Evolutionary conservation across 1,140 invertebrate species (phyloP).

Genomic region (Pissodes strobi): DNA sequence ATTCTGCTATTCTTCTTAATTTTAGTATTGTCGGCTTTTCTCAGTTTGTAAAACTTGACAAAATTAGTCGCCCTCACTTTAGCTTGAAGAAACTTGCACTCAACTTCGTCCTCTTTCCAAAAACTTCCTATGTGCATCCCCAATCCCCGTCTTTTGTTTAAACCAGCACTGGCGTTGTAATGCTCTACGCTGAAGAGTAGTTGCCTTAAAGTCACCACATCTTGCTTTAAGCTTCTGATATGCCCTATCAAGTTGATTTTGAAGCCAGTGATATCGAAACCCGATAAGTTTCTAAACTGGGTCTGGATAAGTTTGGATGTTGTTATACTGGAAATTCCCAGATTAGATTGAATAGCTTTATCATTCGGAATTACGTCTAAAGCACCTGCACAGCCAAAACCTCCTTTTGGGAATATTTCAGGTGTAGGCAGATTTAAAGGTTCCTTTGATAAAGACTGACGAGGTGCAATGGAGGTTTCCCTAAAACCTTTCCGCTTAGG

Average conservation of each 20-base stretch:
- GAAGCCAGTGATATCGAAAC: background rate
- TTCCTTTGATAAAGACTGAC: too few relatives aligned
- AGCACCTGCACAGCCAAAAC: background rate
- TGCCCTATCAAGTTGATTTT: background rate
- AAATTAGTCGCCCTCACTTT: constrained; percentile 6
- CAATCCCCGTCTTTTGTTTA: background rate
- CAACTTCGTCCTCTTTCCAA: constrained; percentile 7
- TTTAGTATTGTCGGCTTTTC: background rate
- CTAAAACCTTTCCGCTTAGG: too few relatives aligned
- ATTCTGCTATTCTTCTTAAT: background rate
- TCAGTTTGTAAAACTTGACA: constrained; percentile 5
- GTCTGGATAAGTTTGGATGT: background rate
- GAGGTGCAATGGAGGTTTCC: too few relatives aligned
- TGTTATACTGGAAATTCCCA: background rate
- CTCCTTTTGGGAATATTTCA: too few relatives aligned
- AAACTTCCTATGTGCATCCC: background rate
- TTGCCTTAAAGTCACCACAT: constrained; percentile 2
- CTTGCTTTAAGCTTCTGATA: background rate
- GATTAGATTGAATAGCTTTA: background rate
- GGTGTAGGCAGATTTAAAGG: too few relatives aligned
- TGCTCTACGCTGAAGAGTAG: background rate
- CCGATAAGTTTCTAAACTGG: background rate
- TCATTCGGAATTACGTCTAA: background rate
- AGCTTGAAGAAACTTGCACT: constrained; percentile 3
- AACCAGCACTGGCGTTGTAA: background rate